Evolutionary conservation across 2,797 vertebrate species (phyloP).

Genomic region (Acipenser ruthenus): DNA sequence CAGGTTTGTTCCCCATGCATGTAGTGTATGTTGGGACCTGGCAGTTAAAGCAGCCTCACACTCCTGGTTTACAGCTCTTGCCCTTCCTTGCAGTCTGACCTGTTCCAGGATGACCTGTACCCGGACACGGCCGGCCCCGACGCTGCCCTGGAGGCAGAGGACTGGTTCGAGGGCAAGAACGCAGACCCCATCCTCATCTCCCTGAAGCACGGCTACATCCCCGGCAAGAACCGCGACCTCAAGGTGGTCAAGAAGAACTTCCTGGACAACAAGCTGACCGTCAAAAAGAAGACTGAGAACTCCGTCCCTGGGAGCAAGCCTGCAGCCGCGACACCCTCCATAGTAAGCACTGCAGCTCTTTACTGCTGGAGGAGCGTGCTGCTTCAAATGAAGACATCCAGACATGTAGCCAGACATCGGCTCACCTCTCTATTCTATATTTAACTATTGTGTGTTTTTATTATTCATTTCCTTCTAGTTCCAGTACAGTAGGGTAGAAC

Average conservation of each 20-base stretch:
- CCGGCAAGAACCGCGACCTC: slow-evolving; percentile 83
- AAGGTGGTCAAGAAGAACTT: slow-evolving; percentile 93
- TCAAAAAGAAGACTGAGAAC: slow-evolving; percentile 75
- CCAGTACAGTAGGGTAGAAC: too few species aligned
- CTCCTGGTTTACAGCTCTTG: background rate
- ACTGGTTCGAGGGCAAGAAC: slow-evolving; percentile 91
- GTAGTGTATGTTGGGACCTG: too few species aligned
- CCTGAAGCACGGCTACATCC: slow-evolving; percentile 85
- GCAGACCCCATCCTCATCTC: slow-evolving; percentile 89
- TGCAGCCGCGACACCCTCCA: slow-evolving; percentile 53
- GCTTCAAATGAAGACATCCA: too few species aligned
- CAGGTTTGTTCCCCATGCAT: too few species aligned
- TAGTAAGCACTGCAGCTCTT: slow-evolving; percentile 47
- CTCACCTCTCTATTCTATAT: too few species aligned
- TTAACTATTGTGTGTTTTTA: too few species aligned
- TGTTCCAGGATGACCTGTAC: slow-evolving; percentile 96
- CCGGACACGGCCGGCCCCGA: slow-evolving; percentile 89
- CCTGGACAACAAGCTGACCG: slow-evolving; percentile 72
- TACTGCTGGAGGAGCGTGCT: too few species aligned
- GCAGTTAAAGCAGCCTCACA: too few species aligned
- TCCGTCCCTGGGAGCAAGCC: slow-evolving; percentile 64
- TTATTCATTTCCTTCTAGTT: too few species aligned
- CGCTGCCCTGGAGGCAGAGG: slow-evolving; percentile 81
- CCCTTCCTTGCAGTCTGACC: slow-evolving; percentile 69
- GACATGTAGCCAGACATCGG: too few species aligned